Evolutionary conservation across 1,140 invertebrate species (phyloP).

Genomic region (Planococcus citri): DNA sequence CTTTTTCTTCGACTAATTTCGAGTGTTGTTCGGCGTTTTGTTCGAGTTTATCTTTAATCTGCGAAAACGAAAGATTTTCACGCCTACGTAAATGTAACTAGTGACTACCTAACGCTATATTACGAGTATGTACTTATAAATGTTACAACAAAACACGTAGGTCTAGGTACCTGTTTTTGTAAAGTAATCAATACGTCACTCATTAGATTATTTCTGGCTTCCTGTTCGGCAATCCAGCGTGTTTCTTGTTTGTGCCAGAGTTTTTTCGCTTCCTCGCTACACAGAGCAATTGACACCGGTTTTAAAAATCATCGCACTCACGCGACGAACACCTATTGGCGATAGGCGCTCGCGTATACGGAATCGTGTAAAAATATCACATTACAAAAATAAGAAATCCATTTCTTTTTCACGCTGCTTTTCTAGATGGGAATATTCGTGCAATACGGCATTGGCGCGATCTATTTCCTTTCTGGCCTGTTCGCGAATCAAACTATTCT

Average conservation of each 20-base stretch:
- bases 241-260: conserved; percentile 25
- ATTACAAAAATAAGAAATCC: conserved; percentile 25
- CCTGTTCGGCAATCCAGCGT: conserved; percentile 22
- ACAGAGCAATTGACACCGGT: background rate
- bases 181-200: conserved; percentile 14
- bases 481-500: background rate
- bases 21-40: conserved; percentile 9
- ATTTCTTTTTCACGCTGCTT: conserved; percentile 23
- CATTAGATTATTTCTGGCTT: conserved; percentile 22
- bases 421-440: conserved; percentile 19
- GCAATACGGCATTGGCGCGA: background rate
- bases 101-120: background rate
- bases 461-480: conserved; percentile 21
- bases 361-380: too few species aligned
- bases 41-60: conserved; percentile 23
- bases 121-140: too few species aligned
- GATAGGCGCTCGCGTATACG: too few species aligned
- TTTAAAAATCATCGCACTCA: background rate
- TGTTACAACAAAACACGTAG: background rate
- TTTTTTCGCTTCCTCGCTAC: conserved; percentile 23
- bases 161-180: background rate
- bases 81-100: background rate
- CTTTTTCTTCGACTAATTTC: conserved; percentile 18
- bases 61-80: background rate
- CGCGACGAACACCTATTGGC: too few species aligned